These are phyloP conservation scores for Pelvicachromis taeniatus DNA, from an alignment of 2,113 vertebrate species.

Conservation along the genomic window DNA sequence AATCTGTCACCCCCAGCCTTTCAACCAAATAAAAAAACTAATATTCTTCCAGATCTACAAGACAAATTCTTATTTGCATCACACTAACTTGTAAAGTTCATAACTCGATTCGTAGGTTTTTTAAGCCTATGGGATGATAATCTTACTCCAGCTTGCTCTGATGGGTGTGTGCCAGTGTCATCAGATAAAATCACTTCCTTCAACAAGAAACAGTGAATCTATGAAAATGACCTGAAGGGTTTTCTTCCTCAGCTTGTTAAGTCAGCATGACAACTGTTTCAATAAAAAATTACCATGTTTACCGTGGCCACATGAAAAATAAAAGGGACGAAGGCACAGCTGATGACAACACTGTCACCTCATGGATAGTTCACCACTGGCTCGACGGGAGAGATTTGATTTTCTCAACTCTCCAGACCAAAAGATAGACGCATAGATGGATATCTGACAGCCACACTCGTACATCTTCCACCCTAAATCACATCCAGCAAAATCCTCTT, in stretches of 20 bases:
- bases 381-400: background rate
- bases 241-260: background rate
- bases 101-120: fast-evolving
- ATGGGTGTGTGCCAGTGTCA: background rate
- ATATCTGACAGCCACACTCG: background rate
- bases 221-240: background rate
- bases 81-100: background rate
- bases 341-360: background rate
- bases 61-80: background rate
- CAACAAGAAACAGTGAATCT: background rate
- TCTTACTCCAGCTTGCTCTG: background rate
- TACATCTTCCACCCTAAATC: background rate
- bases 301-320: background rate
- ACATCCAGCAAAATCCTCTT: background rate
- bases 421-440: background rate
- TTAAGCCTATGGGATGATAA: background rate
- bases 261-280: background rate
- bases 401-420: background rate
- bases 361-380: background rate
- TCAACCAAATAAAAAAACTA: background rate
- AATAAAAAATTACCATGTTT: background rate
- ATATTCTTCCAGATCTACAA: background rate
- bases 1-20: background rate
- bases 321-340: background rate
- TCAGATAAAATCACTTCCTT: background rate